Evolutionary conservation across 2,113 vertebrate genomes (phyloP), one percentile per base, ranked within the genome.

Genomic region (Anguilla japonica): DNA sequence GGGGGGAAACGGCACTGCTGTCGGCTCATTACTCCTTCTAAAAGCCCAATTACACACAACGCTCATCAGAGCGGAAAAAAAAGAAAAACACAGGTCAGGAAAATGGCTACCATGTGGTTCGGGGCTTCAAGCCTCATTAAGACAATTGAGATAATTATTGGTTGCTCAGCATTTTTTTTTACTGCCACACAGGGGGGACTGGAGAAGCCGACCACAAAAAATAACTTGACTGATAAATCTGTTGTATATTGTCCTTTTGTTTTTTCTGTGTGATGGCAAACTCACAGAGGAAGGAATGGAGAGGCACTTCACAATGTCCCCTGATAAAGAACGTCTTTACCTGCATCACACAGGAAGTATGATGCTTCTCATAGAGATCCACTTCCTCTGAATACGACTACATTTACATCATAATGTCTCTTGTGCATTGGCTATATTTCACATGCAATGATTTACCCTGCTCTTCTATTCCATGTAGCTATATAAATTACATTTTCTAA

Each of bases 51-150:
- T 79, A 39, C 75, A 79, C 75, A 14, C 75, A 79, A 34, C 39
- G 3, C 67, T 79, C 14, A 40, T 41, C 41, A 41, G 79, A 40
- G 79, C n/a, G 34, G 41, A 3, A 80, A 41, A 41, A 40, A 40
- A 80, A 40, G 1, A 79, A 80, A 40, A 80, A 6, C 39, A 80
- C 13, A 40, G 41, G 79, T 80, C 79, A 80, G 79, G 20, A 80
- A 40, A 80, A 80, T 5, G 14, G 41, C 79, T 13, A 6, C 18
- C 41, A 14, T 41, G 14, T 41, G 16, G 14, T 29, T 80, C 79
- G 40, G 15, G 39, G 79, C 34, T 80, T 80, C 79, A 80, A 39
- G 41, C 16, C 79, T 80, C 79, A 80, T 80, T 80, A 80, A 22
- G 79, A 40, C 18, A 67, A 75, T 13, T 29, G 11, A 13, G 71